phyloP scores from a whole-genome alignment of 2,888 invertebrate genomes.

The Ormyrus nitidulus region DNA sequence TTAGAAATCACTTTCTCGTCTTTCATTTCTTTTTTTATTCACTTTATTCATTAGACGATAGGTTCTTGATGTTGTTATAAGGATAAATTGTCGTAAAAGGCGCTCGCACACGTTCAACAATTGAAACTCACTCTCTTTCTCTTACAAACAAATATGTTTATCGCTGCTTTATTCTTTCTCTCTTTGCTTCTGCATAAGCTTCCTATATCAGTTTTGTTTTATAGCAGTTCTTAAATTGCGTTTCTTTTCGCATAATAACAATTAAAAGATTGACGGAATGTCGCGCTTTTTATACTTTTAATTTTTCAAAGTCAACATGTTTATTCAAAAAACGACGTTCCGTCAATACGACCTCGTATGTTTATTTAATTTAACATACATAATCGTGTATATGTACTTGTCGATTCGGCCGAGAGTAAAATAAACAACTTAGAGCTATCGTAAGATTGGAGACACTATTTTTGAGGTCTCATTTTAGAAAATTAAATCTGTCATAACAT shows the following conservation, averaged over 20 bases:
- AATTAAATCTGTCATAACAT: neutral
- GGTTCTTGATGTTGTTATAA: slow-evolving; percentile 15
- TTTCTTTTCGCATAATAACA: slow-evolving; percentile 15
- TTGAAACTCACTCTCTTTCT: slow-evolving; percentile 47
- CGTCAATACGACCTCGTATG: slow-evolving; percentile 15
- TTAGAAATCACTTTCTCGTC: slow-evolving; percentile 21
- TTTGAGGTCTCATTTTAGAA: slow-evolving; percentile 6
- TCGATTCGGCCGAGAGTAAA: slow-evolving; percentile 30
- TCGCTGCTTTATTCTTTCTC: slow-evolving; percentile 19
- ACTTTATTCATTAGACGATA: slow-evolving; percentile 14
- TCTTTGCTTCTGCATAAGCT: slow-evolving; percentile 20
- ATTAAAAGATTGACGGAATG: slow-evolving; percentile 42
- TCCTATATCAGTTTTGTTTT: slow-evolving; percentile 4
- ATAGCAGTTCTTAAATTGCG: slow-evolving; percentile 30
- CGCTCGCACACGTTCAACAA: slow-evolving; percentile 40
- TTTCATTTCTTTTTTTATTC: slow-evolving; percentile 10
- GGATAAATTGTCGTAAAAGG: slow-evolving; percentile 47
- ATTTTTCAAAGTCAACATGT: slow-evolving; percentile 2
- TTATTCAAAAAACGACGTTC: slow-evolving; percentile 25
- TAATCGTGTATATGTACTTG: slow-evolving; percentile 22
- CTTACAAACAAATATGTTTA: slow-evolving; percentile 19
- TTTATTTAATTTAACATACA: slow-evolving; percentile 20
- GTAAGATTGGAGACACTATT: slow-evolving; percentile 22
- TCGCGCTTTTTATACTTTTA: slow-evolving; percentile 24
- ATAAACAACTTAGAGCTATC: slow-evolving; percentile 38